Evolutionary conservation across 1,140 invertebrate species (phyloP).

Genomic region (Brachionus paranguensis): DNA sequence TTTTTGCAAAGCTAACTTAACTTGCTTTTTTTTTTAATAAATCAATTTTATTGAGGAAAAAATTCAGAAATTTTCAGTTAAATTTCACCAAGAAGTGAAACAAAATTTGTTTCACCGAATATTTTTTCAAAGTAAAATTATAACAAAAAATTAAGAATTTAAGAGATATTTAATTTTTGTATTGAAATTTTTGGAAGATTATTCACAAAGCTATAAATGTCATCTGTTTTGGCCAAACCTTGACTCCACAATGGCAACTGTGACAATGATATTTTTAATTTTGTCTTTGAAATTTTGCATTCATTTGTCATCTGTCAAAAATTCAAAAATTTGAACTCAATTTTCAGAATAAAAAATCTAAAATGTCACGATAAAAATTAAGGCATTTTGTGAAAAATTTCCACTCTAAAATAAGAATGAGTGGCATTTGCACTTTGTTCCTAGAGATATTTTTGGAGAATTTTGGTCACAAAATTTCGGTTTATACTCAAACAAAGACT

Average conservation of each 20-base stretch:
- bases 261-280: slow-evolving; percentile 49
- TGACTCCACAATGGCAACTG: slow-evolving; percentile 51
- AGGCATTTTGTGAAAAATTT: not conserved
- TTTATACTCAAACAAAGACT: not conserved
- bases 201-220: no score
- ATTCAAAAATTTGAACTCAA: not conserved
- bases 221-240: slow-evolving; percentile 46
- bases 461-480: not conserved
- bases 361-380: not conserved
- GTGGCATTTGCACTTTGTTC: not conserved
- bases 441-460: no score
- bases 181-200: no score
- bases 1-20: no score
- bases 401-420: not conserved
- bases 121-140: no score
- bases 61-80: no score
- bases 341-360: not conserved
- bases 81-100: no score
- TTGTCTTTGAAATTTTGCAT: slow-evolving; percentile 44
- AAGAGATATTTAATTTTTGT: no score
- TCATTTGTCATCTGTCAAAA: not conserved
- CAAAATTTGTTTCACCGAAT: no score
- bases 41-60: no score
- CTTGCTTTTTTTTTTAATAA: no score
- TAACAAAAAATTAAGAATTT: no score